These are phyloP conservation scores for honey bee (Apis mellifera) DNA, from an alignment of 1,140 invertebrate genomes.

Conservation along the genomic window Amel_HAv3.1 CM009935.2:9498001-9498500, in stretches of 20 bases:
- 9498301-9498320: neutral
- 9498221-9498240: constrained; percentile 71
- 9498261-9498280: neutral
- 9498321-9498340: neutral
- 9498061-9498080: neutral
- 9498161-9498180: neutral
- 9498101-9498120: constrained; percentile 18
- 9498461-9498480: neutral
- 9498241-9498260: constrained; percentile 64
- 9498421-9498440: constrained; percentile 47
- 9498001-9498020: constrained; percentile 62
- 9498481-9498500: neutral
- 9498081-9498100: neutral
- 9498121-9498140: constrained; percentile 8
- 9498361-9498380: neutral
- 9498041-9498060: constrained; percentile 68
- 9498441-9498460: neutral
- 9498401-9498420: constrained; percentile 49
- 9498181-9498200: constrained; percentile 1
- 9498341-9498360: neutral
- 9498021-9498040: constrained; percentile 68
- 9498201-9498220: constrained; percentile 15
- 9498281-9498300: constrained; percentile 18
- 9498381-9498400: constrained; percentile 37
- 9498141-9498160: constrained; percentile 27